Evolutionary conservation across 2,888 invertebrate genomes (phyloP), one percentile per base, ranked within the genome.

Genomic region (Orchesellides sinensis): DNA sequence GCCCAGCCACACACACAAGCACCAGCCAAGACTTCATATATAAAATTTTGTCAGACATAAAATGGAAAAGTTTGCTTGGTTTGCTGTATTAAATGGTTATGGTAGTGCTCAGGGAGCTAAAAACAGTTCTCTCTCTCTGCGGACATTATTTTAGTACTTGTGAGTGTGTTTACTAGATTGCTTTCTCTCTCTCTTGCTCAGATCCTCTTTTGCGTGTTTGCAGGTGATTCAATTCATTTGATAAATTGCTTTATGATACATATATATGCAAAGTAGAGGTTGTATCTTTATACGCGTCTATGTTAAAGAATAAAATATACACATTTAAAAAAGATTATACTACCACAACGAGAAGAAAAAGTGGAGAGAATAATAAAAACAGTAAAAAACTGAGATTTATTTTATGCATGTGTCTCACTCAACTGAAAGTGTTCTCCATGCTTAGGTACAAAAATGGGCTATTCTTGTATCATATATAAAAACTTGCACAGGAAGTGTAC

Each of bases 171-270:
- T 65, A 65, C 40, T 45, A 77, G 68, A 77, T 66, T 68, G 56
- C 65, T 23, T 77, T 49, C 29, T 17, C 17, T 21, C 21, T 17
- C 52, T 52, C 19, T 52, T 52, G 10, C 35, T 17, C 5, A 61
- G 66, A 69, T 69, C 23, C 70, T 70, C 14, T 56, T 68, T 80
- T 80, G 79, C 79, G 79, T 80, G 79, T 80, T 80, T 72, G 63
- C 79, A 80, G 79, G 79, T 80, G 79, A 80, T 80, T 80, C 79
- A 80, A 80, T 80, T 80, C 79, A 80, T 80, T 80, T 80, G 79
- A 80, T 80, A 80, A 80, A 80, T 72, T 80, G 72, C 79, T 10
- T 12, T 27, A 35, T 40, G 27, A 59, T 73, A n/a, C n/a, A n/a
- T n/a, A 35, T 63, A 32, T 63, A 45, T 73, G 73, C 56, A 40